Evolutionary conservation across 1,140 invertebrate genomes (phyloP).

Genomic region (Phymorhynchus buccinoides): DNA sequence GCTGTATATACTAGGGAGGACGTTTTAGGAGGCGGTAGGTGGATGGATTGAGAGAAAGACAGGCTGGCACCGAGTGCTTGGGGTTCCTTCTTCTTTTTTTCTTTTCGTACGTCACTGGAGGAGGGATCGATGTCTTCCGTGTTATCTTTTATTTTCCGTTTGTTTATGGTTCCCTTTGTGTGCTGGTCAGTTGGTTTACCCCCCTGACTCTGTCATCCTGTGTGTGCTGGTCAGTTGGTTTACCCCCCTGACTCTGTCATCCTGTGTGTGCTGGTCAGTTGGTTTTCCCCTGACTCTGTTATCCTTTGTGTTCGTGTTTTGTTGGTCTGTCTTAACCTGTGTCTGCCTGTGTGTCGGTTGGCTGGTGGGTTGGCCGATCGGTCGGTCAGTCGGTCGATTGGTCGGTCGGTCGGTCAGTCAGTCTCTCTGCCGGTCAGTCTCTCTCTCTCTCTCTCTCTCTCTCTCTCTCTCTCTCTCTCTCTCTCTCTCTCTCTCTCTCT

Average conservation of each 20-base stretch:
- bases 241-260: neutral
- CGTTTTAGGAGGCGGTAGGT: too few species aligned
- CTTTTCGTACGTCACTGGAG: neutral
- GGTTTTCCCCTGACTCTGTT: neutral
- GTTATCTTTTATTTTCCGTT: neutral
- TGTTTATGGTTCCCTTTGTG: neutral
- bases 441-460: neutral
- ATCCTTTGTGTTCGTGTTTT: neutral
- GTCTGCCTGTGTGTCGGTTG: neutral
- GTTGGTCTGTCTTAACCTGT: too few species aligned
- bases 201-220: neutral
- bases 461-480: neutral
- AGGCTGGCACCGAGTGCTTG: too few species aligned
- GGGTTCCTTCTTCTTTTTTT: too few species aligned
- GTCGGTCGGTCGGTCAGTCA: too few species aligned
- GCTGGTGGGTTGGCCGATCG: too few species aligned
- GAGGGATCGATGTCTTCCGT: neutral
- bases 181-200: neutral
- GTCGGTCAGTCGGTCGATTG: too few species aligned
- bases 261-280: neutral
- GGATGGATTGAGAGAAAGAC: too few species aligned
- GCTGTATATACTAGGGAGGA: too few species aligned
- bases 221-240: neutral
- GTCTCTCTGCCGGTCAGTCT: neutral
- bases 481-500: neutral